Evolutionary conservation across 2,797 vertebrate genomes (phyloP).

Genomic region (Perodicticus potto): DNA sequence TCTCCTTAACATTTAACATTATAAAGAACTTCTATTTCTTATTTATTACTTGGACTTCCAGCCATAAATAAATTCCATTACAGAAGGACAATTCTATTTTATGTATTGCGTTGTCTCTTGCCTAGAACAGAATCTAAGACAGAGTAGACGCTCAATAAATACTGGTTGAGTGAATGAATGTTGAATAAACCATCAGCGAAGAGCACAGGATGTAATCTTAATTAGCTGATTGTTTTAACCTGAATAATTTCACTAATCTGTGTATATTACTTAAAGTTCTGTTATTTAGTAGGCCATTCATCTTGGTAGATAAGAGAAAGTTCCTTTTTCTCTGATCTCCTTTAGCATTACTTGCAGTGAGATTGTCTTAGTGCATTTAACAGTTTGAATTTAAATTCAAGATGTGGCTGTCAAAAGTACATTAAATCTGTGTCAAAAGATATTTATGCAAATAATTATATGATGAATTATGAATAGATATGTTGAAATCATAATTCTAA

Average conservation of each 20-base stretch:
- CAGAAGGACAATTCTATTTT: constrained; percentile 52
- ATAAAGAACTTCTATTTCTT: constrained; percentile 47
- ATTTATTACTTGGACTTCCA: not conserved
- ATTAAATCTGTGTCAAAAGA: constrained; percentile 70
- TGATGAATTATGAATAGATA: constrained; percentile 70
- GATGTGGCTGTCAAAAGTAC: constrained; percentile 59
- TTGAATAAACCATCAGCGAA: constrained; percentile 46
- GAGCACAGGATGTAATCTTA: constrained; percentile 43
- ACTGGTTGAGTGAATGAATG: not conserved
- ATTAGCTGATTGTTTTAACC: constrained; percentile 48
- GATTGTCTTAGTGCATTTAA: constrained; percentile 55
- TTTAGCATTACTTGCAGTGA: constrained; percentile 35
- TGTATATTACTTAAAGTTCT: not conserved
- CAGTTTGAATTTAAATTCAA: constrained; percentile 67
- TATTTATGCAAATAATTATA: constrained; percentile 73
- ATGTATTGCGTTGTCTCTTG: constrained; percentile 53
- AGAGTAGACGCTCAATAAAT: constrained; percentile 42
- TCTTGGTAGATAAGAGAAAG: constrained; percentile 35
- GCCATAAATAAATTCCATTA: constrained; percentile 35
- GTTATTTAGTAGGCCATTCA: not conserved
- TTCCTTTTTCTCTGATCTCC: constrained; percentile 4
- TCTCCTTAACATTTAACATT: constrained; percentile 26
- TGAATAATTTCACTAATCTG: constrained; percentile 39
- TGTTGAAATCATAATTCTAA: constrained; percentile 75
- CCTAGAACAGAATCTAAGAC: not conserved